phyloP scores from a whole-genome alignment of 2,888 invertebrate genomes.

The Dryomyza anilis region DNA sequence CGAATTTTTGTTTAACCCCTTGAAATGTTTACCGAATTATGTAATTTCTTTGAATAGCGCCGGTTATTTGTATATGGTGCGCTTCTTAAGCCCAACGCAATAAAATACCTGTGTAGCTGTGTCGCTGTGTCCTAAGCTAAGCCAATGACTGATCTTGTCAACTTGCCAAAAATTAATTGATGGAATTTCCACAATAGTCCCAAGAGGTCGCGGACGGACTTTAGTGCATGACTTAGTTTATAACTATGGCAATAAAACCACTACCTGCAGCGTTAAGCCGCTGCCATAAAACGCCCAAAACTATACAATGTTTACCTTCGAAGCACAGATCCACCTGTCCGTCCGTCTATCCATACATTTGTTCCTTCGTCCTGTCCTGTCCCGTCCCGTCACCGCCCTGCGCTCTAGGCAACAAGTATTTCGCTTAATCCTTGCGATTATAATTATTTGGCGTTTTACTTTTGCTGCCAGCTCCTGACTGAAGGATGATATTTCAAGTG shows the following conservation, averaged over 20 bases:
- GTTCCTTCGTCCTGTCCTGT: background rate
- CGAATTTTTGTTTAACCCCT: too few relatives aligned
- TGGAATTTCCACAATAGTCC: conserved; percentile 2
- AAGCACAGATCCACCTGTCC: too few relatives aligned
- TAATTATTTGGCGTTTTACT: background rate
- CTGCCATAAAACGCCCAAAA: too few relatives aligned
- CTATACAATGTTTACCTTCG: too few relatives aligned
- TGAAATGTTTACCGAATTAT: too few relatives aligned
- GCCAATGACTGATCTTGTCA: background rate
- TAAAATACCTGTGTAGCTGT: too few relatives aligned
- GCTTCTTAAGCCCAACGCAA: too few relatives aligned
- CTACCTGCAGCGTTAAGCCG: too few relatives aligned
- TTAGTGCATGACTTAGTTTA: background rate
- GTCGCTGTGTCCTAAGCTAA: background rate
- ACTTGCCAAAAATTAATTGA: background rate
- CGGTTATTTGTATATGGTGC: too few relatives aligned
- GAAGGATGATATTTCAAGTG: too few relatives aligned
- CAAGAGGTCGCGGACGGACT: background rate
- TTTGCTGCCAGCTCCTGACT: background rate
- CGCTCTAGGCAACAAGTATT: background rate
- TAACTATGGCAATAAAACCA: too few relatives aligned
- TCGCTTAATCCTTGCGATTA: background rate
- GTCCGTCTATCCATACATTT: too few relatives aligned
- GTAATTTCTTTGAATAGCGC: background rate
- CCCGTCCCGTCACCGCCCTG: background rate